Conservation (phyloP, 92 coral and sea anemone species). For the Muricea muricata region DNA sequence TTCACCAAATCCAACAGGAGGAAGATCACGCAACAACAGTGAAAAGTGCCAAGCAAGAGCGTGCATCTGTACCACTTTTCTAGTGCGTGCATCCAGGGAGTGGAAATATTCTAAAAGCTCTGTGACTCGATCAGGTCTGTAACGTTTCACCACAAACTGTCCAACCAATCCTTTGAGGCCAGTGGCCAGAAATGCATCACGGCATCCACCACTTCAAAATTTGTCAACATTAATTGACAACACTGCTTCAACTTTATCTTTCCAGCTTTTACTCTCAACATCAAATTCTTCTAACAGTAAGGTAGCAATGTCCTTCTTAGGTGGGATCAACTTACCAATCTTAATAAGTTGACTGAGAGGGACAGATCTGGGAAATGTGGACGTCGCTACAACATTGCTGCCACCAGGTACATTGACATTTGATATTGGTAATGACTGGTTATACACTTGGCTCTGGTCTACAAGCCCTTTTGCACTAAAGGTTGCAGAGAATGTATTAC, state of each 20-base stretch:
- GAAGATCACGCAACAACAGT: conserved; percentile 42
- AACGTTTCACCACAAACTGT: conserved; percentile 63
- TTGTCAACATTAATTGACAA: not conserved
- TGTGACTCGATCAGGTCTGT: conserved; percentile 47
- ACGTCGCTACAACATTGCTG: not conserved
- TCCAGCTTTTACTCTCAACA: not conserved
- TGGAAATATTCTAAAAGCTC: conserved; percentile 49
- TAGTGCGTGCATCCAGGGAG: conserved; percentile 50
- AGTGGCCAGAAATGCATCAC: conserved; percentile 36
- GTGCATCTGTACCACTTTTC: conserved; percentile 75
- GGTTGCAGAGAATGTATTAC: not conserved
- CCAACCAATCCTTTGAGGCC: conserved; percentile 57
- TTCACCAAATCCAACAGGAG: conserved; percentile 68
- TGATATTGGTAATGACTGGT: conserved; percentile 9
- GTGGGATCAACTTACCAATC: not conserved
- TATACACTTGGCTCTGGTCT: not conserved
- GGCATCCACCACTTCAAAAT: not conserved
- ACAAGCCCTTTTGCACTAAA: not conserved
- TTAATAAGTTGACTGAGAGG: not conserved
- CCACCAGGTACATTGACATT: not conserved
- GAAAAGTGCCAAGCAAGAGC: conserved; percentile 69
- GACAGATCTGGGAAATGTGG: not conserved
- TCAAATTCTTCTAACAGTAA: not conserved
- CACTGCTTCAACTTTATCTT: not conserved
- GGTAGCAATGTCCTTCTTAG: not conserved